phyloP scores from a whole-genome alignment of 2,888 invertebrate genomes.

The Argyresthia goedartella region DNA sequence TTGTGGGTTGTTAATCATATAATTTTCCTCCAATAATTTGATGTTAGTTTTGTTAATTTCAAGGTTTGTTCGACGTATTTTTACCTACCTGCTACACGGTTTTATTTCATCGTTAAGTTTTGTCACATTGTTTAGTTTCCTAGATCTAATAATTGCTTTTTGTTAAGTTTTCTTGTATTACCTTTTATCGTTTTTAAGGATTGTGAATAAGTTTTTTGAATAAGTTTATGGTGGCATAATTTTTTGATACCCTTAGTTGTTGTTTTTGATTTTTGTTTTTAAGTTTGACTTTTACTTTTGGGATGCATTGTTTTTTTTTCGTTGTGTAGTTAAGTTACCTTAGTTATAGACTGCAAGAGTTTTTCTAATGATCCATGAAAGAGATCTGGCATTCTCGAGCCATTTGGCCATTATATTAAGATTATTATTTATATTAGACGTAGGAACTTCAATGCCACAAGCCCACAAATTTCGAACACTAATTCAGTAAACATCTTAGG shows the following conservation, averaged over 20 bases:
- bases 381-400: too few relatives aligned
- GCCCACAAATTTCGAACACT: too few relatives aligned
- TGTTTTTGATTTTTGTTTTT: too few relatives aligned
- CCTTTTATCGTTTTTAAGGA: neutral
- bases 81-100: neutral
- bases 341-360: too few relatives aligned
- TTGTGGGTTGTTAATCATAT: neutral
- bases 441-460: too few relatives aligned
- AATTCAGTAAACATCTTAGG: too few relatives aligned
- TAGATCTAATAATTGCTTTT: neutral
- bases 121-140: neutral
- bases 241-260: neutral
- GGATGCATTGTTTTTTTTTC: too few relatives aligned
- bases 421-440: too few relatives aligned
- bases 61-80: neutral
- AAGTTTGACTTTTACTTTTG: too few relatives aligned
- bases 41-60: constrained; percentile 3
- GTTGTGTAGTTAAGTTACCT: too few relatives aligned
- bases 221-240: neutral
- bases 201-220: neutral
- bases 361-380: too few relatives aligned
- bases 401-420: too few relatives aligned
- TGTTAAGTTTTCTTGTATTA: neutral
- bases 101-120: neutral
- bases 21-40: neutral